Evolutionary conservation across 2,888 invertebrate genomes (phyloP).

Genomic region (Cosmopolites sordidus): DNA sequence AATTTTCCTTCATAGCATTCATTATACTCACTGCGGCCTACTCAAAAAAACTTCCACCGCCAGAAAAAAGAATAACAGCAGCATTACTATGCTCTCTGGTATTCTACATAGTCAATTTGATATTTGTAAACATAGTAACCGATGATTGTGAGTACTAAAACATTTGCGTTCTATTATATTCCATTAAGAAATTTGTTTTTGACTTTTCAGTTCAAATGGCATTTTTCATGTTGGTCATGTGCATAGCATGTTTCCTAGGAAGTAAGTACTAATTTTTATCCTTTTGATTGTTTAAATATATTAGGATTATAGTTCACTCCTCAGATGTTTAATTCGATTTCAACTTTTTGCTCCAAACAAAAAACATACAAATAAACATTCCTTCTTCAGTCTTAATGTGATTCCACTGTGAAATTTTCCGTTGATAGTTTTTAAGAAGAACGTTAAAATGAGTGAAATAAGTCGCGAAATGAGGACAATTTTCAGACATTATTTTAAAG

Average conservation of each 20-base stretch:
- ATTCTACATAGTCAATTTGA: slow-evolving; percentile 28
- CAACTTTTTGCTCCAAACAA: too few relatives aligned
- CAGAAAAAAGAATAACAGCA: slow-evolving; percentile 28
- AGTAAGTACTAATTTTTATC: slow-evolving; percentile 23
- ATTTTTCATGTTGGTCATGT: slow-evolving; percentile 31
- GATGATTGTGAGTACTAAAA: slow-evolving; percentile 33
- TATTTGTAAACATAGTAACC: slow-evolving; percentile 31
- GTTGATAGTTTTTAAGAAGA: too few relatives aligned
- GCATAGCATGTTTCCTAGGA: slow-evolving; percentile 29
- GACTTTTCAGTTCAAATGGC: slow-evolving; percentile 31
- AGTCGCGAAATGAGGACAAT: too few relatives aligned
- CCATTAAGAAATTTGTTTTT: background rate
- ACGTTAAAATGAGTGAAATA: too few relatives aligned
- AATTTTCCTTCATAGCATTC: slow-evolving; percentile 24
- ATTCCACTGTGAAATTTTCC: too few relatives aligned
- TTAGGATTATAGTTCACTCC: too few relatives aligned
- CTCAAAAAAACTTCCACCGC: slow-evolving; percentile 27
- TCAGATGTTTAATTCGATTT: too few relatives aligned
- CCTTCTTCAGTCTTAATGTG: too few relatives aligned
- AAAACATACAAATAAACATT: too few relatives aligned
- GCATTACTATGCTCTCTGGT: slow-evolving; percentile 25
- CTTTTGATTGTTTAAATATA: too few relatives aligned
- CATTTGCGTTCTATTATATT: background rate
- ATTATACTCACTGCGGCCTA: slow-evolving; percentile 18
- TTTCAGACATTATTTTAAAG: too few relatives aligned